phyloP scores from a whole-genome alignment of 2,113 vertebrate species.

The Vombatus ursinus region DNA sequence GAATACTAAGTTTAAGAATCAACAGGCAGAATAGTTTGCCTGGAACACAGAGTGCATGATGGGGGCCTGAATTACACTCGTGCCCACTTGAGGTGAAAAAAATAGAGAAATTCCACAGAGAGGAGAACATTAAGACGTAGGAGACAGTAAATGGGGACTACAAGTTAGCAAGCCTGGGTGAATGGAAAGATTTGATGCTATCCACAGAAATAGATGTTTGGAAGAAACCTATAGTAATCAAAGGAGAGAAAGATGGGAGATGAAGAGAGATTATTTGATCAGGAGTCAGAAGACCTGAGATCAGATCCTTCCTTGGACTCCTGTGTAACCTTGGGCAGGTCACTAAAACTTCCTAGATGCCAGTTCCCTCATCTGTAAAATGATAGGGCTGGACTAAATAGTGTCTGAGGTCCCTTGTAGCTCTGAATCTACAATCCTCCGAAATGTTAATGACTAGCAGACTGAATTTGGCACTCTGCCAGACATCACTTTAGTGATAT shows the following conservation, averaged over 20 bases:
- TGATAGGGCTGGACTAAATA: neutral
- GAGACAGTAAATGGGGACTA: neutral
- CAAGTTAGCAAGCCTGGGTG: neutral
- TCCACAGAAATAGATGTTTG: neutral
- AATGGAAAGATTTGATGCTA: neutral
- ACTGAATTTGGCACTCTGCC: constrained; percentile 28
- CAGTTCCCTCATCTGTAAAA: neutral
- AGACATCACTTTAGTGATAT: constrained; percentile 32
- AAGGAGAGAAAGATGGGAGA: neutral
- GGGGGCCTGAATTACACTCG: neutral
- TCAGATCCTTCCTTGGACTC: neutral
- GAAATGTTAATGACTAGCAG: neutral
- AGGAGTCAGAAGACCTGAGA: neutral
- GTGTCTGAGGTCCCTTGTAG: neutral
- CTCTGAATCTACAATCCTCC: neutral
- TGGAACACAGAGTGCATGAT: neutral
- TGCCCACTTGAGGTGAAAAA: neutral
- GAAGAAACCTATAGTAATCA: neutral
- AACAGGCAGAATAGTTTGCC: neutral
- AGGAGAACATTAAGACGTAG: neutral
- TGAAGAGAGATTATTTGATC: neutral
- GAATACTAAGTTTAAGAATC: neutral
- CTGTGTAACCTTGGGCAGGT: neutral
- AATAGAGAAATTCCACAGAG: neutral
- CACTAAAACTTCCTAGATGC: neutral